phyloP scores from a whole-genome alignment of 2,888 invertebrate genomes.

The Eristalinus sepulchralis region DNA sequence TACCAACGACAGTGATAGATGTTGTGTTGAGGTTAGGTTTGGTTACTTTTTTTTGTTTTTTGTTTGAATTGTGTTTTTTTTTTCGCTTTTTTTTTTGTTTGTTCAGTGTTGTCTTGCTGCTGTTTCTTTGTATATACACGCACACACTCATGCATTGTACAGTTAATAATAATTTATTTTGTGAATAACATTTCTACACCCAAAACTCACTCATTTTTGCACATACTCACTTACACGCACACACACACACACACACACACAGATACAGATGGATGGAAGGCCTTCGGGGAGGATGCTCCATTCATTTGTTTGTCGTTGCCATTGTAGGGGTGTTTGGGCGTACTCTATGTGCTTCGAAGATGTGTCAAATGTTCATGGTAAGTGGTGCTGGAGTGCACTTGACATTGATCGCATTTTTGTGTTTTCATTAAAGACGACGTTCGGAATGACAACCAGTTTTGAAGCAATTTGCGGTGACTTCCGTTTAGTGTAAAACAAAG shows the following conservation, averaged over 20 bases:
- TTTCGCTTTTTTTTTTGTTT: slow-evolving; percentile 72
- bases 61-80: slow-evolving; percentile 49
- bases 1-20: slow-evolving; percentile 78
- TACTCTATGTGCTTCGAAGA: background rate
- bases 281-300: background rate
- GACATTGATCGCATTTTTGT: too few relatives aligned
- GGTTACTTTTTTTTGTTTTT: slow-evolving; percentile 67
- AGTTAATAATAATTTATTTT: slow-evolving; percentile 41
- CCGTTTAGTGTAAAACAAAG: too few relatives aligned
- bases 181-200: slow-evolving; percentile 43
- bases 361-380: too few relatives aligned
- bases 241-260: slow-evolving; percentile 1
- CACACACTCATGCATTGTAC: slow-evolving; percentile 23
- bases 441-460: too few relatives aligned
- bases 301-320: background rate
- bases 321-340: too few relatives aligned
- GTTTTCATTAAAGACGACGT: too few relatives aligned
- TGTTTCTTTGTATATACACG: slow-evolving; percentile 66
- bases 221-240: slow-evolving; percentile 30
- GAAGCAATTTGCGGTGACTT: too few relatives aligned
- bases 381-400: too few relatives aligned
- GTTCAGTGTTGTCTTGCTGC: slow-evolving; percentile 57
- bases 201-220: slow-evolving; percentile 36
- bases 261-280: slow-evolving; percentile 18
- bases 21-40: slow-evolving; percentile 81